A percentile compares a stretch with the other conserved stretches of the same genome.
Evolutionary conservation across 1,140 invertebrate genomes (phyloP).

Genomic region (Drosophila pseudoananassae): DNA sequence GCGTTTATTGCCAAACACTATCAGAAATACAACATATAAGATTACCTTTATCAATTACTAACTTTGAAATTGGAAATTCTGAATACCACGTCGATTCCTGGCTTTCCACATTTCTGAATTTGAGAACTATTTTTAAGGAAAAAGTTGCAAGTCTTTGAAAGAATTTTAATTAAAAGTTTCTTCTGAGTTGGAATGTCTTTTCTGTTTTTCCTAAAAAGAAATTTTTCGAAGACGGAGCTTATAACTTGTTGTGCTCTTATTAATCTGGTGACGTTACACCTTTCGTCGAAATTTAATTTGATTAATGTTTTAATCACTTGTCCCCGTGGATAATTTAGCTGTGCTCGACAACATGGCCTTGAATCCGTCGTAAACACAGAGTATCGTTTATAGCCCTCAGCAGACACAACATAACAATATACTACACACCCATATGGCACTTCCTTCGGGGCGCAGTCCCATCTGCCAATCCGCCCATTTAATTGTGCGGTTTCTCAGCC

Average conservation of each 20-base stretch:
- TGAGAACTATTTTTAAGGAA: neutral
- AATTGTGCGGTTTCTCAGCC: constrained; percentile 70
- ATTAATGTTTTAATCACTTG: constrained; percentile 6
- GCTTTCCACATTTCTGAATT: neutral
- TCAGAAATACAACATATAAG: neutral
- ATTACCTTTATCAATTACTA: neutral
- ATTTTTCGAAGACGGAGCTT: neutral
- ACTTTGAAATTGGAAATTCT: neutral
- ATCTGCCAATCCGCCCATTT: constrained; percentile 48
- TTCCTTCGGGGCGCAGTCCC: neutral
- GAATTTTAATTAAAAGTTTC: neutral
- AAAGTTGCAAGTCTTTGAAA: neutral
- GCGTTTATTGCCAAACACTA: neutral
- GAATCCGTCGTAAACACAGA: constrained; percentile 24
- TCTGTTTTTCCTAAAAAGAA: neutral
- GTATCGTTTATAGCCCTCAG: constrained; percentile 31
- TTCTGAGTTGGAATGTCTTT: neutral
- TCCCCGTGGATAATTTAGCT: constrained; percentile 20
- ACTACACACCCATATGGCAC: constrained; percentile 24
- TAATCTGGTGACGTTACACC: neutral
- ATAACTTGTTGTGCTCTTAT: constrained; percentile 2
- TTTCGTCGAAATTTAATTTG: constrained; percentile 5
- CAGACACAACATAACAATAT: constrained; percentile 26
- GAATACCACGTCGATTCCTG: neutral
- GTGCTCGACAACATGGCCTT: constrained; percentile 21